Evolutionary conservation across 2,888 invertebrate species (phyloP), one percentile per base, ranked within the genome.

Genomic region (Odontocerum albicorne): DNA sequence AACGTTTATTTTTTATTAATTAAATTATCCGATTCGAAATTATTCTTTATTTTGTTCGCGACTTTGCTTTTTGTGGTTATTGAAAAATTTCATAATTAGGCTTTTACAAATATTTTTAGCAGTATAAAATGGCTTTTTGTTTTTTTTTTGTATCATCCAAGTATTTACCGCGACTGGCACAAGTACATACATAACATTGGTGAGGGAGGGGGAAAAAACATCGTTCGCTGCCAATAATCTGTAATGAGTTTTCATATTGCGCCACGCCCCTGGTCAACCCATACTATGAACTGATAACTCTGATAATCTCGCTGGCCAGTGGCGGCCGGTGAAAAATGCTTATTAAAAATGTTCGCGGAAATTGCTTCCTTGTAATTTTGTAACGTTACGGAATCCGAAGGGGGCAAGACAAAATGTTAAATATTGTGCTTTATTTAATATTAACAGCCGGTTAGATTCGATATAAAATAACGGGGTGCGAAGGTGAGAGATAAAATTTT

Each of bases 221-320:
- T 20, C 40, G 19, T 22, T 40, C 59, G 43, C 46, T 52, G 52
- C 57, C 60, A 57, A 60, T 60, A 60, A 55, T 57, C 57, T 49
- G 57, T 60, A 60, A 60, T 60, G 60, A 57, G 60, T 60, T 60
- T 60, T 42, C 57, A 21, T 50, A 57, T 51, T 49, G 52, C 43
- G 55, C 17, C 38, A 57, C 60, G 60, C 60, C 60, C 59, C 22
- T 32, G 21, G 36, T 45, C 53, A 45, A 33, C 10, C 35, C 38
- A 31, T 31, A 42, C 42, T 42, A 39, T 47, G 35, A 35, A 15
- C 40, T 39, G 54, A 59, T 59, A 55, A 59, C 42, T 45, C 40
- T 36, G 52, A 51, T 52, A 59, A 59, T 59, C 35, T 51, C 46
- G 17, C 46, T 35, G 27, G 43, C 7, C 52, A 49, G 33, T 27